Evolutionary conservation across 2,888 invertebrate genomes (phyloP), one percentile per base, ranked within the genome.

Genomic region (Patella ulyssiponensis): DNA sequence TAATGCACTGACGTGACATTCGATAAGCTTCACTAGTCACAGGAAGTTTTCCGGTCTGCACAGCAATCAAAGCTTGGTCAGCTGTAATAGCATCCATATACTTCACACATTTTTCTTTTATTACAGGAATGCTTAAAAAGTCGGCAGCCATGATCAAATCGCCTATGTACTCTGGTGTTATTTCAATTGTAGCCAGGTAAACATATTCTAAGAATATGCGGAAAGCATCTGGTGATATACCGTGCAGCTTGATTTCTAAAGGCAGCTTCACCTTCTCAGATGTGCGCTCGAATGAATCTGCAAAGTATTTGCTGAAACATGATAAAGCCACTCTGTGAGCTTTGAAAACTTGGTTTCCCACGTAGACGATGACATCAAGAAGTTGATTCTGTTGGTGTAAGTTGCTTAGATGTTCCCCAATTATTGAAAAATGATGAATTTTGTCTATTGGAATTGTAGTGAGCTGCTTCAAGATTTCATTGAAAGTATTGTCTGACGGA

Each of bases 361-460:
- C 83, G 74, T 85, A 80, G 3, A 89, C 77, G 12, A 82, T 70
- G 2, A 89, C 87, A 73, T 89, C 89, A 58, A 83, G 81, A 11
- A 88, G 79, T 52, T 82, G 78, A 56, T 84, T 83, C 23, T 86
- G 80, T 33, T 82, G 79, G 93, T 93, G 69, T 4, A 88, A 80
- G 9, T 80, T 73, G 9, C 80, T 73, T 27, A 88, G 73, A 71
- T 86, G 87, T 74, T 83, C 81, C 33, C 88, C 88, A 2, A 84
- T 80, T 15, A 79, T 75, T 33, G 85, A 79, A 77, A 82, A 85
- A 77, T 87, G 87, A 23, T 81, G 80, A 23, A 86, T 79, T 11
- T 81, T 78, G 27, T 82, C 79, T 11, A 86, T 70, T 1, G 87
- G 83, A 23, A 85, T 69, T 9, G 75, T 75, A 11, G 82, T 75